Evolutionary conservation across 2,888 invertebrate species (phyloP), one percentile per base, ranked within the genome.

Genomic region (Xanthia togata): DNA sequence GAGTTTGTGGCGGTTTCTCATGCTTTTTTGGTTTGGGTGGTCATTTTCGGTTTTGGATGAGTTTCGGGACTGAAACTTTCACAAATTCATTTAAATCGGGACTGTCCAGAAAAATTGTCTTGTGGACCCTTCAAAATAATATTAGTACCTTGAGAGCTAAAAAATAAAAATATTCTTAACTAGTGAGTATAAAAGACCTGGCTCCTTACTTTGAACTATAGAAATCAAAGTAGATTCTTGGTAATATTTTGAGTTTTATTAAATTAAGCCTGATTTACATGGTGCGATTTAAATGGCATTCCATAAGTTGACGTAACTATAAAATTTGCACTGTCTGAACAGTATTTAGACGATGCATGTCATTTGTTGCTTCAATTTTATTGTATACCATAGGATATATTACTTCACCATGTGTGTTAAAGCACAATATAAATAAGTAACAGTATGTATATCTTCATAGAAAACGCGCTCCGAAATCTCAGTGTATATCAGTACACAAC

Each of bases 1-100:
- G 93, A 92, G 93, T 82, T 84, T 75, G 64, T 69, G 50, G 57
- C 31, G 11, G 31, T 0, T 69, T 2, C 12, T 70, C 60, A 55
- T 41, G 62, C 73, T 79, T 82, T 3, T 20, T 12, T 5, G 23
- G 50, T 31, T 23, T 23, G 23, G 44, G 20, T 20, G 9, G 0
- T 17, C 31, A 59, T 23, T 65, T 69, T 57, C 26, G n/a, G n/a
- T 0, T 47, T 47, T 47, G 14, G 47, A 47, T 47, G 47, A 4
- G 41, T 47, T 53, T n/a, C 5, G 4, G 50, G 12, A 31, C n/a
- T 12, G n/a, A 55, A n/a, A 55, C 23, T 53, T 12, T 44, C 44
- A 41, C 9, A 41, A 41, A 41, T 11, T 41, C 41, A 41, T 41
- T 41, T 11, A 41, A 9, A 38, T 38, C 38, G 38, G 8, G 38